Conservation (phyloP, 2,797 vertebrate species). For the Schizopygopsis malacanthus region DNA sequence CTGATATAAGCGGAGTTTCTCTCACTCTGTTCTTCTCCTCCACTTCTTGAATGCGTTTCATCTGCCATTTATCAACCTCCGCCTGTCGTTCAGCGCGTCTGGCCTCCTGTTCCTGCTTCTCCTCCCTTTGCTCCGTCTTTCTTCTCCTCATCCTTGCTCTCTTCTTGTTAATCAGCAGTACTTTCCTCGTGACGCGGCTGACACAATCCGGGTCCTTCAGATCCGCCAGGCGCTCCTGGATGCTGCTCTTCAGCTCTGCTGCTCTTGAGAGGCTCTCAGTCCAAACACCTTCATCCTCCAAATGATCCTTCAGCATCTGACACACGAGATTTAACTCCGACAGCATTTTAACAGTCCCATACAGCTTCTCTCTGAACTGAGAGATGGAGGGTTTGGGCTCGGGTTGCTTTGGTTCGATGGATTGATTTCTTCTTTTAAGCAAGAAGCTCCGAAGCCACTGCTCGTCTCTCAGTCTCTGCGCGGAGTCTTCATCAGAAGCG, state of each 20-base stretch:
- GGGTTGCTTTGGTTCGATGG: background rate
- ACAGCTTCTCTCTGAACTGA: conserved; percentile 64
- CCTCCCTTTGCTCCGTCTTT: conserved; percentile 68
- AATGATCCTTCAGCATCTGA: conserved; percentile 64
- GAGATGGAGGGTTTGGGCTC: background rate
- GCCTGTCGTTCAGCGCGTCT: conserved; percentile 79
- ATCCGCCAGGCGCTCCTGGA: conserved; percentile 63
- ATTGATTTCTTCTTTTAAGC: conserved; percentile 23
- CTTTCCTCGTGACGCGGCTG: conserved; percentile 68
- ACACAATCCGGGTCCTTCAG: conserved; percentile 68
- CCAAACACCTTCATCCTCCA: conserved; percentile 75
- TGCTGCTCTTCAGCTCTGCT: conserved; percentile 54
- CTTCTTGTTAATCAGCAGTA: conserved; percentile 72
- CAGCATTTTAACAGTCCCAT: conserved; percentile 67
- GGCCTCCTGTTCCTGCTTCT: conserved; percentile 69
- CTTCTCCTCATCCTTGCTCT: conserved; percentile 74
- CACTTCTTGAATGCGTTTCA: conserved; percentile 82
- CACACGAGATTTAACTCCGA: conserved; percentile 72
- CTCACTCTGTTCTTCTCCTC: conserved; percentile 90
- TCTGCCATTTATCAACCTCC: conserved; percentile 85
- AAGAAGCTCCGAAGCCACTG: conserved; percentile 72
- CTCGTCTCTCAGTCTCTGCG: conserved; percentile 66
- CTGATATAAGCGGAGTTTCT: background rate
- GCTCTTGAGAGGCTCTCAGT: conserved; percentile 62
- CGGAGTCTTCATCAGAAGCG: conserved; percentile 46